Conservation (phyloP, 2,888 invertebrate species). For the Drosophila aldrichi region DNA sequence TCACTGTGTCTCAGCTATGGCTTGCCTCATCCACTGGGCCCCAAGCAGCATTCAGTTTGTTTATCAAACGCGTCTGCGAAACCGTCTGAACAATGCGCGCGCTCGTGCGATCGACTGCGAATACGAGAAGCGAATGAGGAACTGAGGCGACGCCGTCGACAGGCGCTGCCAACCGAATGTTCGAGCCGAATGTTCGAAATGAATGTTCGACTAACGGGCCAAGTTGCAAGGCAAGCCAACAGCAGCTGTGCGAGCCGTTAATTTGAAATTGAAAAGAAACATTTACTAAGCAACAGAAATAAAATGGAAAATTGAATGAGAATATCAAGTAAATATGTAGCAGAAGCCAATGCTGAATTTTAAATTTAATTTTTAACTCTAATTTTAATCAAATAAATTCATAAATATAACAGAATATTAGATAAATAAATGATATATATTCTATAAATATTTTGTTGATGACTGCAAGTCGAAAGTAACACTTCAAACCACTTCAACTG, state of each 20-base stretch:
- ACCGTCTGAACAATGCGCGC: slow-evolving; percentile 42
- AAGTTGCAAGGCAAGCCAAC: slow-evolving; percentile 16
- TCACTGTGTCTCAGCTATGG: background rate
- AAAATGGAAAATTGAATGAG: background rate
- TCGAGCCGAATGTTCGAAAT: slow-evolving; percentile 32
- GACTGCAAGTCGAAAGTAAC: too few species aligned
- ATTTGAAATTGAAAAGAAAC: background rate
- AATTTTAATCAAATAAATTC: too few species aligned
- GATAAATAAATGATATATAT: too few species aligned
- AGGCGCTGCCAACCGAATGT: slow-evolving; percentile 26
- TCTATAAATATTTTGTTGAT: too few species aligned
- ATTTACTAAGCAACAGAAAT: background rate
- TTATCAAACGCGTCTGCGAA: slow-evolving; percentile 34
- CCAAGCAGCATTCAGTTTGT: slow-evolving; percentile 15
- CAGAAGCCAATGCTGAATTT: too few species aligned
- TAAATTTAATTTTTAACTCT: too few species aligned
- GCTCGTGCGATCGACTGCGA: slow-evolving; percentile 43
- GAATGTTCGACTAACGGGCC: slow-evolving; percentile 29
- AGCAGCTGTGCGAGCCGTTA: slow-evolving; percentile 1
- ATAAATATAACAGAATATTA: too few species aligned
- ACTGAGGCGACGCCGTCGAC: slow-evolving; percentile 31
- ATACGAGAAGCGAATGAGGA: slow-evolving; percentile 52
- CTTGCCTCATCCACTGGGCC: background rate
- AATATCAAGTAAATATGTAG: background rate
- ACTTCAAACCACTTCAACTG: too few species aligned